Percentiles rank a stretch among this genome's conserved stretches.
Evolutionary conservation across 1,140 invertebrate genomes (phyloP).

Genomic region (Drosophila parvula): DNA sequence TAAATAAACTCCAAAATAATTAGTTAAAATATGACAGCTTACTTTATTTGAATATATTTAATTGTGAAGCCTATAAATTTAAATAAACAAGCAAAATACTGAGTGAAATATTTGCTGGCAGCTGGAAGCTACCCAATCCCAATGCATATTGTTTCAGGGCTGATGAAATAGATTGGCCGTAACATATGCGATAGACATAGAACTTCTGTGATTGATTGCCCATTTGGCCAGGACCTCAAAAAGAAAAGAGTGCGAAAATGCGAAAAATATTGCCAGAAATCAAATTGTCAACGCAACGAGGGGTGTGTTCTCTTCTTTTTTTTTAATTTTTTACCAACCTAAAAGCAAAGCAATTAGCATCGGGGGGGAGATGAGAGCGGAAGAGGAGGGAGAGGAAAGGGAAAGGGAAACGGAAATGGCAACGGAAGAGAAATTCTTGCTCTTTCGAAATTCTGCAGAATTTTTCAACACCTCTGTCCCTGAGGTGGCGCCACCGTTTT

Average conservation of each 20-base stretch:
- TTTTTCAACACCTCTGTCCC: slow-evolving; percentile 23
- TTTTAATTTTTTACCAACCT: neutral
- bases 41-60: neutral
- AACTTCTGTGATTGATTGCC: slow-evolving; percentile 62
- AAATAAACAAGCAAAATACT: neutral
- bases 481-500: slow-evolving; percentile 31
- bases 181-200: slow-evolving; percentile 46
- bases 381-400: slow-evolving; percentile 4
- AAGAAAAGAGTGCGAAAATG: slow-evolving; percentile 46
- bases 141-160: neutral
- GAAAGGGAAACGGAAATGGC: slow-evolving; percentile 4
- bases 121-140: neutral
- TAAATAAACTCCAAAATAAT: too few species aligned
- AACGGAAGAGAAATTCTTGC: slow-evolving; percentile 34
- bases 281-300: slow-evolving; percentile 62
- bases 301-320: neutral
- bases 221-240: slow-evolving; percentile 16
- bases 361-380: neutral
- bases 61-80: neutral
- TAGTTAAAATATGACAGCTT: too few species aligned
- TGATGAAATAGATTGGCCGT: slow-evolving; percentile 39
- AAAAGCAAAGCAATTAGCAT: slow-evolving; percentile 46
- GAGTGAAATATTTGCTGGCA: neutral
- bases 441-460: neutral
- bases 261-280: slow-evolving; percentile 73